Conservation (phyloP, 2,797 vertebrate genomes). For the Tenualosa ilisha region DNA sequence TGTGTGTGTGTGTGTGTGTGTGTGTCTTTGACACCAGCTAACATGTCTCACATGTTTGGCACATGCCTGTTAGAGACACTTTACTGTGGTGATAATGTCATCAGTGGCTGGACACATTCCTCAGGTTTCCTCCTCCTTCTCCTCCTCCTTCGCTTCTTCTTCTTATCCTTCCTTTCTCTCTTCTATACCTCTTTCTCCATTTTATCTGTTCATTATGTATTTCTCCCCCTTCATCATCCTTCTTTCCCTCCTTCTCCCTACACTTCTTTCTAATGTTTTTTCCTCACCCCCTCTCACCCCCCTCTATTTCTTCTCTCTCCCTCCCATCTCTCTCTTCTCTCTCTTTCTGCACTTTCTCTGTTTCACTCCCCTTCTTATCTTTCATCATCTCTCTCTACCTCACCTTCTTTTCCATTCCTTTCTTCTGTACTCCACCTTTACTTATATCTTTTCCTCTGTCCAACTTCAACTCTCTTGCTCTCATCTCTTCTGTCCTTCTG, state of each 20-base stretch:
- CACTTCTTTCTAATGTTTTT: neutral
- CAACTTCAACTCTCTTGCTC: neutral
- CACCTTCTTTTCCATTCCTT: neutral
- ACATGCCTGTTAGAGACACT: neutral
- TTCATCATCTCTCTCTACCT: neutral
- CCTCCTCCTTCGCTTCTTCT: neutral
- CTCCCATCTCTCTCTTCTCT: neutral
- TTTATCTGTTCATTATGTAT: neutral
- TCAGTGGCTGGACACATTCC: neutral
- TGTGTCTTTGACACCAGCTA: slow-evolving; percentile 13
- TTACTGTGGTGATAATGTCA: slow-evolving; percentile 6
- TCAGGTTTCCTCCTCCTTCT: neutral
- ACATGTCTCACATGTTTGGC: slow-evolving; percentile 12
- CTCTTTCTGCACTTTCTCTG: neutral
- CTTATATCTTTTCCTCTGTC: neutral
- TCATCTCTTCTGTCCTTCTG: neutral
- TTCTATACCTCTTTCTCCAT: neutral
- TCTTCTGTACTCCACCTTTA: no score
- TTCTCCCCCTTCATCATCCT: neutral
- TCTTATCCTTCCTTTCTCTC: neutral
- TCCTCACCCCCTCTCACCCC: neutral
- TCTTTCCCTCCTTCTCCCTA: neutral
- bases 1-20: neutral
- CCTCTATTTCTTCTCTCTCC: neutral
- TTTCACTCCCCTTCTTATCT: neutral